Percentiles rank a stretch among this genome's conserved stretches.
Conservation (phyloP, 2,888 invertebrate genomes). For the Salticus scenicus region DNA sequence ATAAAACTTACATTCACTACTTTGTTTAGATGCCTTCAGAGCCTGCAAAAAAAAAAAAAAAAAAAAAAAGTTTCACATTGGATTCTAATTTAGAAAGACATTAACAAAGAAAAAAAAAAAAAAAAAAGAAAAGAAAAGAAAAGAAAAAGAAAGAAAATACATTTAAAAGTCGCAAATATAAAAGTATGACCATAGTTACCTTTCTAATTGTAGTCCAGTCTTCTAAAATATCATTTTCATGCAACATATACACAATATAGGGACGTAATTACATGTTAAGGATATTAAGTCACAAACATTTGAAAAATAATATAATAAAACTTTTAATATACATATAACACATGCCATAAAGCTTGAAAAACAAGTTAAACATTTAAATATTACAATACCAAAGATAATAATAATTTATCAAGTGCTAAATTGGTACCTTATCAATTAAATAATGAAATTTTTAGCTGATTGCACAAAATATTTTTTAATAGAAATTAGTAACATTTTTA, state of each 20-base stretch:
- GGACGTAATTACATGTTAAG: conserved; percentile 78
- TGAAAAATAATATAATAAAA: too few relatives aligned
- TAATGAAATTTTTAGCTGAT: too few relatives aligned
- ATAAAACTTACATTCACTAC: conserved; percentile 71
- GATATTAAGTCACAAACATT: background rate
- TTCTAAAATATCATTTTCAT: conserved; percentile 93
- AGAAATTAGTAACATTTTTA: too few relatives aligned
- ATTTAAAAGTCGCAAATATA: conserved; percentile 12
- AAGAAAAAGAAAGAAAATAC: background rate
- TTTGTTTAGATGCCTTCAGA: conserved; percentile 71
- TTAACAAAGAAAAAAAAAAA: too few relatives aligned
- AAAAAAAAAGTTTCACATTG: background rate
- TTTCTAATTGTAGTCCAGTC: conserved; percentile 96
- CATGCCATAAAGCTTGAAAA: too few relatives aligned
- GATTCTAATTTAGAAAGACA: too few relatives aligned
- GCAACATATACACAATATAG: conserved; percentile 95
- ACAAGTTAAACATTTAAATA: too few relatives aligned
- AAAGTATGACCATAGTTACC: conserved; percentile 17
- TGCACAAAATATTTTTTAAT: too few relatives aligned
- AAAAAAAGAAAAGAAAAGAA: conserved; percentile 13
- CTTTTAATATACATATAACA: too few relatives aligned
- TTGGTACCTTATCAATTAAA: too few relatives aligned
- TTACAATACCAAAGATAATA: too few relatives aligned
- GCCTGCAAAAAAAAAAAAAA: conserved; percentile 66
- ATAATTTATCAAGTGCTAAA: too few relatives aligned